A percentile compares a stretch with the other conserved stretches of the same genome.
Evolutionary conservation across 2,113 vertebrate species (phyloP).

Genomic region (Mastomys coucha): DNA sequence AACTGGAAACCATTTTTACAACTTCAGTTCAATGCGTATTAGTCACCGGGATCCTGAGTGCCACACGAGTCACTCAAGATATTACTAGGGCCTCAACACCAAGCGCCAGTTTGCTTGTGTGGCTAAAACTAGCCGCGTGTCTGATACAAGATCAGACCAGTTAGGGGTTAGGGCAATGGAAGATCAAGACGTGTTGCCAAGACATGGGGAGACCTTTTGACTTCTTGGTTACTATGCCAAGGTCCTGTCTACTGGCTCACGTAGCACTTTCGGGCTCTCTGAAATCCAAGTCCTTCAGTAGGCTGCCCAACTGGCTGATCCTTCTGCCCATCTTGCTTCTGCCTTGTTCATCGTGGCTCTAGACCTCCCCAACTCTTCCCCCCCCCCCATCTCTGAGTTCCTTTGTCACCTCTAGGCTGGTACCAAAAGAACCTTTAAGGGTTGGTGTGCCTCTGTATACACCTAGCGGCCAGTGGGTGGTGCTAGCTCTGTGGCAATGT

Average conservation of each 20-base stretch:
- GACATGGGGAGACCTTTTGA: background rate
- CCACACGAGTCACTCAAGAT: background rate
- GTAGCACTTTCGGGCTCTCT: background rate
- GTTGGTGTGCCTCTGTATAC: background rate
- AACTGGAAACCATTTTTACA: background rate
- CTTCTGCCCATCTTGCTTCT: background rate
- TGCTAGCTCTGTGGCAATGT: background rate
- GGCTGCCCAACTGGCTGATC: no score
- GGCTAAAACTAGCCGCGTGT: constrained; percentile 27
- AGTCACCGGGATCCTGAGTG: background rate
- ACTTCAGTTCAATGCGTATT: background rate
- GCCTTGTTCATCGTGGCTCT: background rate
- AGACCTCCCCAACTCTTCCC: background rate
- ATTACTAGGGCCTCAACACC: background rate
- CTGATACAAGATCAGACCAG: background rate
- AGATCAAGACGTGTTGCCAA: background rate
- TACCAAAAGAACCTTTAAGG: background rate
- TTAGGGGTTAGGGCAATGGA: no score
- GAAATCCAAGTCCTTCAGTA: background rate
- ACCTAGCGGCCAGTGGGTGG: background rate
- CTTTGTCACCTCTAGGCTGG: background rate
- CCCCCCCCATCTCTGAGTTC: background rate
- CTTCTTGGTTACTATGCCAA: background rate
- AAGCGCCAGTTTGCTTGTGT: background rate
- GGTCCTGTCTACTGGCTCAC: background rate